Evolutionary conservation across 2,797 vertebrate species (phyloP).

Genomic region (Onychomys torridus): DNA sequence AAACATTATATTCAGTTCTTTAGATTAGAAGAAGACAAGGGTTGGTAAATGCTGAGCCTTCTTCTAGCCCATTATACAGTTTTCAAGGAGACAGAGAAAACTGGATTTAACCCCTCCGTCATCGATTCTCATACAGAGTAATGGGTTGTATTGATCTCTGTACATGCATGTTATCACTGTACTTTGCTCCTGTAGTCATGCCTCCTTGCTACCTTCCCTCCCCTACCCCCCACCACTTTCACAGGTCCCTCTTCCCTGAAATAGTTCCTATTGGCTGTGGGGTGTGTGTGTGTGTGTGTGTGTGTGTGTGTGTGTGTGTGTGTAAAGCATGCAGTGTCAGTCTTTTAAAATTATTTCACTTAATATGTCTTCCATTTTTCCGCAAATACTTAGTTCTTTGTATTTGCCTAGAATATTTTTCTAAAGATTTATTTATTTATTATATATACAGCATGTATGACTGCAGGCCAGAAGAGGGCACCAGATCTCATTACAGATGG

Average conservation of each 20-base stretch:
- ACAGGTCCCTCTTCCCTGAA: background rate
- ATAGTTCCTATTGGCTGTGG: background rate
- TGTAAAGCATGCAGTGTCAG: background rate
- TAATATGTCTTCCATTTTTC: background rate
- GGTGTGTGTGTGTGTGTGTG: background rate
- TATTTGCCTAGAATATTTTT: background rate
- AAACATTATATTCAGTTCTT: conserved; percentile 31
- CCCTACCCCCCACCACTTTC: too few relatives aligned
- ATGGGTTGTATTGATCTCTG: background rate
- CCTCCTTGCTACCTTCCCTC: too few relatives aligned
- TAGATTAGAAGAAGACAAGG: background rate
- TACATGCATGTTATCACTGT: background rate
- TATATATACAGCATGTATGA: too few relatives aligned
- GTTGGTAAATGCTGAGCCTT: background rate
- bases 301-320: background rate
- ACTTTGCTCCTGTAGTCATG: background rate
- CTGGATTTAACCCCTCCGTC: background rate
- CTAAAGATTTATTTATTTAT: too few relatives aligned
- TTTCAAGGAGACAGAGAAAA: conserved; percentile 14
- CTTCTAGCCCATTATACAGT: background rate
- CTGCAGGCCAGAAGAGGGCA: too few relatives aligned
- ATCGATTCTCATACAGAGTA: background rate
- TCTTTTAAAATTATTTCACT: background rate
- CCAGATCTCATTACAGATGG: too few relatives aligned
- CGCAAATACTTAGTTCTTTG: background rate